Conservation (phyloP, 2,888 invertebrate genomes). For the Spatulosminthurus flaviceps region DNA sequence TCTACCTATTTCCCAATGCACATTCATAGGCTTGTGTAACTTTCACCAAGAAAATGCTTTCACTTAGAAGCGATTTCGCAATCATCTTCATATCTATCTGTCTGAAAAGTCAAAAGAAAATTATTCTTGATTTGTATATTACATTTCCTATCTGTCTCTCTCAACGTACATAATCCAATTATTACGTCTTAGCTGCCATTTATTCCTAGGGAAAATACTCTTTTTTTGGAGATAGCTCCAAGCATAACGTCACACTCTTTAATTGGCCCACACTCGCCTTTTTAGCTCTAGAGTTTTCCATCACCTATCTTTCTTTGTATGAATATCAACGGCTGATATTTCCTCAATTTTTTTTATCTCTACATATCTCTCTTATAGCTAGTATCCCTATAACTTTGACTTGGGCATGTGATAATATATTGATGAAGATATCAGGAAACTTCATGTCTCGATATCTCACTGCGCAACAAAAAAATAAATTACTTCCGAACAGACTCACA, state of each 20-base stretch:
- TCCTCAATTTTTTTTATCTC: no score
- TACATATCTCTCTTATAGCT: background rate
- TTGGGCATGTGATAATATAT: background rate
- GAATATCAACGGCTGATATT: no score
- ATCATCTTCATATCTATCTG: no score
- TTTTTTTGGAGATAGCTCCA: background rate
- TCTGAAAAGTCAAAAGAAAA: no score
- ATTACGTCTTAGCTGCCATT: background rate
- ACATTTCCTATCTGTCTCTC: background rate
- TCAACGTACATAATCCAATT: slow-evolving; percentile 5
- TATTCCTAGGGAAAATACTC: background rate
- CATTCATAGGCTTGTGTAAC: no score
- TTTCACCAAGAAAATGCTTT: no score
- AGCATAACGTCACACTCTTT: slow-evolving; percentile 3
- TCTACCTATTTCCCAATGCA: no score
- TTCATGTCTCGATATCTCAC: no score
- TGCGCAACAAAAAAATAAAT: background rate
- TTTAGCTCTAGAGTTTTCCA: background rate
- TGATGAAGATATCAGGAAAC: background rate
- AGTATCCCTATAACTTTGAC: background rate
- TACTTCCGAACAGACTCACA: background rate
- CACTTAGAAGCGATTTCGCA: no score
- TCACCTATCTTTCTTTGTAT: background rate
- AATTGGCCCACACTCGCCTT: background rate
- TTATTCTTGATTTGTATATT: no score